Evolutionary conservation across 2,797 vertebrate species (phyloP).

Genomic region (Mallotus villosus): DNA sequence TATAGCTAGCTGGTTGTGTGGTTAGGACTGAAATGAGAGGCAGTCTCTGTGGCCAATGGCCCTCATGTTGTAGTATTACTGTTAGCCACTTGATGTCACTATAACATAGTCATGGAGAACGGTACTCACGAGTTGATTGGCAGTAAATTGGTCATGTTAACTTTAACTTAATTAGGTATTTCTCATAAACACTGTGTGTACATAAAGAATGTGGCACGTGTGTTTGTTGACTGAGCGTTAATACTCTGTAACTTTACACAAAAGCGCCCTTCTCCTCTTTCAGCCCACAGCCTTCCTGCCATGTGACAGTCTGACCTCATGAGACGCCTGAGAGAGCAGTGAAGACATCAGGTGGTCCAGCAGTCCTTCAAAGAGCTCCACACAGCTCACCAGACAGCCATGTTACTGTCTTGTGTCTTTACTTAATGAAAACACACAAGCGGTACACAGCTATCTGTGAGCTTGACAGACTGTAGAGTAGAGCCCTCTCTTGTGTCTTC

Average conservation of each 20-base stretch:
- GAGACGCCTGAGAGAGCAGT: constrained; percentile 53
- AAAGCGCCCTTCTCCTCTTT: constrained; percentile 59
- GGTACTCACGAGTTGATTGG: not conserved
- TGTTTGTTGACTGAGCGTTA: constrained; percentile 4
- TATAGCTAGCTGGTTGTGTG: constrained; percentile 36
- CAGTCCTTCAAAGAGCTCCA: constrained; percentile 10
- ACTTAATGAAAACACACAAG: constrained; percentile 10
- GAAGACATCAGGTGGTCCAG: constrained; percentile 51
- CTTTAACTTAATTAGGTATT: too few species aligned
- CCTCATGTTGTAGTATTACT: constrained; percentile 30
- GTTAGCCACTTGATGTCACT: constrained; percentile 61
- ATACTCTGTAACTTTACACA: constrained; percentile 38
- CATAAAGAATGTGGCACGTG: not conserved
- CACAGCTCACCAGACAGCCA: not conserved
- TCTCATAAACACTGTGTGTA: not conserved
- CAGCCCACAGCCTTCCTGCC: constrained; percentile 35
- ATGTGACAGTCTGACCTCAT: constrained; percentile 65
- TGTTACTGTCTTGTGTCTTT: constrained; percentile 34
- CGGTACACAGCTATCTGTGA: not conserved
- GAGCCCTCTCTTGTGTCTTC: not conserved
- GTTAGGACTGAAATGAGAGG: constrained; percentile 20
- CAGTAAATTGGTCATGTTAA: too few species aligned
- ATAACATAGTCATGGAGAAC: constrained; percentile 17
- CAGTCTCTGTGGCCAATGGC: constrained; percentile 4
- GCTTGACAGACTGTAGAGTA: not conserved